Conservation (phyloP, 2,113 vertebrate genomes). For the Sylvicapra grimmia region DNA sequence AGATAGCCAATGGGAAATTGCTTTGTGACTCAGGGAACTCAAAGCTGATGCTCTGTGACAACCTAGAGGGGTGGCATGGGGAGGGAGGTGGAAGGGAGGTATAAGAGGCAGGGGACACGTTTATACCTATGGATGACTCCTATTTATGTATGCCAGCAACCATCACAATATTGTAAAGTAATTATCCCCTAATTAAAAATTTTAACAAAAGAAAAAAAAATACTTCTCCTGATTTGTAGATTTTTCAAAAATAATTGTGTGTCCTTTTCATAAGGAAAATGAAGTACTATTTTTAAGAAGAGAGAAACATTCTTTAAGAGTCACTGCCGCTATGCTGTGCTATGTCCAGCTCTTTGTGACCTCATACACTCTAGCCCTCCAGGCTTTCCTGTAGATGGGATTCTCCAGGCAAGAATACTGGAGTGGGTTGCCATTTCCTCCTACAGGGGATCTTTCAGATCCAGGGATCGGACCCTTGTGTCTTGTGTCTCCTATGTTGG, state of each 20-base stretch:
- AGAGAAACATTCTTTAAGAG: background rate
- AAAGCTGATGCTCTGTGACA: no score
- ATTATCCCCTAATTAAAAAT: background rate
- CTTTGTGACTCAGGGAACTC: no score
- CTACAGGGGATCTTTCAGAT: background rate
- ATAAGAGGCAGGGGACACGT: no score
- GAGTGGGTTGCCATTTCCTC: background rate
- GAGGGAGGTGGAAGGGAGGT: no score
- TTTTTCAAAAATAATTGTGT: background rate
- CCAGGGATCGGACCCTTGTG: background rate
- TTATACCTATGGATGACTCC: background rate
- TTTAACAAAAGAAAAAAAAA: background rate
- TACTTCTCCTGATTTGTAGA: background rate
- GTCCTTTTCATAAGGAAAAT: background rate
- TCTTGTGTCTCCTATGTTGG: background rate
- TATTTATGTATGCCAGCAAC: background rate
- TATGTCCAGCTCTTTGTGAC: background rate
- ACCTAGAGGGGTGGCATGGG: no score
- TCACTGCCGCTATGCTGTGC: background rate
- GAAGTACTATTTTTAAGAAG: background rate
- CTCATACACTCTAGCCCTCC: background rate
- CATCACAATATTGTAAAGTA: background rate
- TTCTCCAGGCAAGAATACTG: background rate
- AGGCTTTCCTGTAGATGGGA: background rate
- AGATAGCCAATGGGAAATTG: no score